Evolutionary conservation across 2,888 invertebrate species (phyloP).

Genomic region (Microchrysa polita): DNA sequence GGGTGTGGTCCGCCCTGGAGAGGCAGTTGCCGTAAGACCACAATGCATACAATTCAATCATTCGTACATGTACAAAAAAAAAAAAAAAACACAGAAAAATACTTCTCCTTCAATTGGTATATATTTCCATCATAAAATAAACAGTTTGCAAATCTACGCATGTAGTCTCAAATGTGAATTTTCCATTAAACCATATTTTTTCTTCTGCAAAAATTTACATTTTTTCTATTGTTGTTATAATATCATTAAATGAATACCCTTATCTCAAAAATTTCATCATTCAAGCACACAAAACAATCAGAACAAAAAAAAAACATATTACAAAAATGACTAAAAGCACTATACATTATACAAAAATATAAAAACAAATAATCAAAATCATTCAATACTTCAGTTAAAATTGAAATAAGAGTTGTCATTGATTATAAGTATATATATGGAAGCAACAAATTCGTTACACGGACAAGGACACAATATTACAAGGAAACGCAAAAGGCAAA

Average conservation of each 20-base stretch:
- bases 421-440: too few relatives aligned
- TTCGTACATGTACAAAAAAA: neutral
- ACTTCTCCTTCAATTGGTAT: slow-evolving; percentile 14
- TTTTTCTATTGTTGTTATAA: slow-evolving; percentile 10
- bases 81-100: neutral
- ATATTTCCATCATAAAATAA: slow-evolving; percentile 40
- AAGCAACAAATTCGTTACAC: too few relatives aligned
- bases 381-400: neutral
- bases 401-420: too few relatives aligned
- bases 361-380: neutral
- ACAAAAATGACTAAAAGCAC: slow-evolving; percentile 16
- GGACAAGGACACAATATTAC: too few relatives aligned
- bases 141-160: slow-evolving; percentile 17
- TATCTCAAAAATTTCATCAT: slow-evolving; percentile 32
- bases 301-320: too few relatives aligned
- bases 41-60: too few relatives aligned
- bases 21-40: too few relatives aligned
- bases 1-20: too few relatives aligned
- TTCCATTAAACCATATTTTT: slow-evolving; percentile 18
- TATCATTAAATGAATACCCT: slow-evolving; percentile 11
- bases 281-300: slow-evolving; percentile 46
- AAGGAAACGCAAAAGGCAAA: too few relatives aligned
- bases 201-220: slow-evolving; percentile 9
- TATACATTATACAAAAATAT: slow-evolving; percentile 4
- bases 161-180: slow-evolving; percentile 10